These are phyloP conservation scores for Eilema caniola DNA, from an alignment of 2,888 invertebrate genomes.

Conservation along the genomic window DNA sequence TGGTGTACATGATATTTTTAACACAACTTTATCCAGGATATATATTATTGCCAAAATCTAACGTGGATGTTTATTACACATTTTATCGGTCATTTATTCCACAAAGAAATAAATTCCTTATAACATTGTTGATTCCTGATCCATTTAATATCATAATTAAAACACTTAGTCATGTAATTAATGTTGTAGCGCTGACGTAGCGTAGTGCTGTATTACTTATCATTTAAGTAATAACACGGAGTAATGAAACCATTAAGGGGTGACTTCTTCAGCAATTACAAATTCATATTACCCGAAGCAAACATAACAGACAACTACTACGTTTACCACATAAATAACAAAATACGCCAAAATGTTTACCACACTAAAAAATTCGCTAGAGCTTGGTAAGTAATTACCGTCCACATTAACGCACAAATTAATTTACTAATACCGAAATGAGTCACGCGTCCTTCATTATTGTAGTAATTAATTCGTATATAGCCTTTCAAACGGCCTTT, in stretches of 20 bases:
- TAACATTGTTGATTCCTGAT: constrained; percentile 3
- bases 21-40: background rate
- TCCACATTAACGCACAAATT: constrained; percentile 68
- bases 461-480: constrained; percentile 74
- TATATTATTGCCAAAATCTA: background rate
- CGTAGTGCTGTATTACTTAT: too few relatives aligned
- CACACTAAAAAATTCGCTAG: constrained; percentile 84
- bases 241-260: constrained; percentile 20
- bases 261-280: constrained; percentile 56
- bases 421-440: constrained; percentile 71
- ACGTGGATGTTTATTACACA: background rate
- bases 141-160: background rate
- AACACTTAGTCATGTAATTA: background rate
- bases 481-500: constrained; percentile 59
- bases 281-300: constrained; percentile 63
- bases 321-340: constrained; percentile 77
- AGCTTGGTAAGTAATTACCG: constrained; percentile 61
- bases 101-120: background rate
- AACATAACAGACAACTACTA: constrained; percentile 80
- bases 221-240: too few relatives aligned
- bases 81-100: background rate
- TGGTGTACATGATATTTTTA: background rate
- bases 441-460: constrained; percentile 64
- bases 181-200: too few relatives aligned
- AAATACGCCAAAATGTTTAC: constrained; percentile 75